Conservation (phyloP, 2,113 vertebrate species). For the Polypterus bichir region DNA sequence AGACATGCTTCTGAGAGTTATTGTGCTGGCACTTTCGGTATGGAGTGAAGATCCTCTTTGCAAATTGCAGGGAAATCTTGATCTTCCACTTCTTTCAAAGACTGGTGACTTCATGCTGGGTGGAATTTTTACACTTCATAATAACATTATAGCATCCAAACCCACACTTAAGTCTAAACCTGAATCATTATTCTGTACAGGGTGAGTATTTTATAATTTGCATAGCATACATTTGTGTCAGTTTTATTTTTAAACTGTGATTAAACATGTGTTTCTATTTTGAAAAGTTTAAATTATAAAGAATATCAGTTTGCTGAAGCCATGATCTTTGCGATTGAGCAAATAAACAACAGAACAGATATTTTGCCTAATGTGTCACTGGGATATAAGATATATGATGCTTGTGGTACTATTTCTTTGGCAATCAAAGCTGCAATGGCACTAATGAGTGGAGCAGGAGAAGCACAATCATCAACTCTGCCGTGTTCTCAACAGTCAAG, state of each 20-base stretch:
- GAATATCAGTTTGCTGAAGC: conserved; percentile 49
- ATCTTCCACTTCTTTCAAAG: neutral
- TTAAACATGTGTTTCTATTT: neutral
- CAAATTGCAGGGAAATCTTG: neutral
- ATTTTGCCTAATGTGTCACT: conserved; percentile 42
- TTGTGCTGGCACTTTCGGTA: too few species aligned
- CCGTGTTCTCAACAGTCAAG: conserved; percentile 32
- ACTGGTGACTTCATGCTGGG: neutral
- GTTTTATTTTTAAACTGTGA: neutral
- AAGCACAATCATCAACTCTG: conserved; percentile 8
- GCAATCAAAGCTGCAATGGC: conserved; percentile 46
- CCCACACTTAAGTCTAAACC: neutral
- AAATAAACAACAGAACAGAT: conserved; percentile 53
- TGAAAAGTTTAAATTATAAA: neutral
- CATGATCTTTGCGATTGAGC: conserved; percentile 56
- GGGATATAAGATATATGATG: conserved; percentile 54
- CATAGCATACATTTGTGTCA: neutral
- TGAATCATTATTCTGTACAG: neutral
- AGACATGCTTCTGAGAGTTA: too few species aligned
- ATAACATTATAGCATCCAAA: neutral
- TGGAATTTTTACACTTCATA: neutral
- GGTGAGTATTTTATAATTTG: neutral
- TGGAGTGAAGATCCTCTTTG: neutral
- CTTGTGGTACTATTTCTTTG: conserved; percentile 47
- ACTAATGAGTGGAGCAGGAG: conserved; percentile 39